A percentile compares a stretch with the other conserved stretches of the same genome.
Conservation (phyloP, 2,113 vertebrate genomes). For the Noctilio leporinus region DNA sequence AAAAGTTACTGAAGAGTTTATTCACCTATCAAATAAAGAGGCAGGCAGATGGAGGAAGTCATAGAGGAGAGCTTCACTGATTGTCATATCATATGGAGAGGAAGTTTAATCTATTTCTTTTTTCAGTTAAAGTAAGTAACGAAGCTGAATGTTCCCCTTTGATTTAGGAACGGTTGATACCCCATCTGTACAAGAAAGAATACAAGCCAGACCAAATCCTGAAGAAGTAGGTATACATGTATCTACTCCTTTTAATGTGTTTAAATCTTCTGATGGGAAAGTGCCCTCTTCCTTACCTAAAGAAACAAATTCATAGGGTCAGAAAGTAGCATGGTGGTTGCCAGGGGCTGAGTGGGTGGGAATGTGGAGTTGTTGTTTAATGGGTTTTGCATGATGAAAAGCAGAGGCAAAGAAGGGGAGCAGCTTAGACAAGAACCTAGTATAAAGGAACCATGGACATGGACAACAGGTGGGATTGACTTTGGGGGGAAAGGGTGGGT, state of each 20-base stretch:
- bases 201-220: slow-evolving; percentile 88
- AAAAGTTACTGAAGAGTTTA: background rate
- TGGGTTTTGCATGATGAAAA: background rate
- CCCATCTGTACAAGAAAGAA: slow-evolving; percentile 90
- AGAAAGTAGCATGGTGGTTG: background rate
- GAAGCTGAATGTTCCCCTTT: slow-evolving; percentile 26
- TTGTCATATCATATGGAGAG: background rate
- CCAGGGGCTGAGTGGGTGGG: no score
- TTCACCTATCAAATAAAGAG: background rate
- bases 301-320: background rate
- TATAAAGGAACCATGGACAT: no score
- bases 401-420: no score
- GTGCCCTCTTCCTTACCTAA: background rate
- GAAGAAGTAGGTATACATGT: slow-evolving; percentile 95
- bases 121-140: slow-evolving; percentile 24
- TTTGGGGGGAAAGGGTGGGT: no score
- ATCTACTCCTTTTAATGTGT: background rate
- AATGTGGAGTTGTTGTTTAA: background rate
- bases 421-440: no score
- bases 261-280: background rate
- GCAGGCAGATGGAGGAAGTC: background rate
- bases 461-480: no score
- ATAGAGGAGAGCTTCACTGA: background rate
- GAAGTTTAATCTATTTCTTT: background rate
- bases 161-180: slow-evolving; percentile 91